These are phyloP conservation scores for Panzeria rudis DNA, from an alignment of 2,888 invertebrate species.

Conservation along the genomic window DNA sequence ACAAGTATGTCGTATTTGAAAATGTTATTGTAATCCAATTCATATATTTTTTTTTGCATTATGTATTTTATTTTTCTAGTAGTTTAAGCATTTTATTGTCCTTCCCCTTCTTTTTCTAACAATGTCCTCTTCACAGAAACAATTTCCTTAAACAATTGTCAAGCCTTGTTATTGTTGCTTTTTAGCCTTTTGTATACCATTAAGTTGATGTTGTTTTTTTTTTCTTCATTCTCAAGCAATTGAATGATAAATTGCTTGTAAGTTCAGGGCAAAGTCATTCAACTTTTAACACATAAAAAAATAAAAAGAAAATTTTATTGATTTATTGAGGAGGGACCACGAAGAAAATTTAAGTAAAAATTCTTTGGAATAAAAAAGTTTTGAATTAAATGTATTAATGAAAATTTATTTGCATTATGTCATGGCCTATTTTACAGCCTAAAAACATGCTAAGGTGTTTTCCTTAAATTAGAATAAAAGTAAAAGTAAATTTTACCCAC, in stretches of 20 bases:
- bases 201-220: slow-evolving; percentile 43
- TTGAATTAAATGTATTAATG: background rate
- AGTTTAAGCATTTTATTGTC: slow-evolving; percentile 11
- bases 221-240: slow-evolving; percentile 30
- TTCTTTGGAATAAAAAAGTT: background rate
- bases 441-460: slow-evolving; percentile 36
- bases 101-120: background rate
- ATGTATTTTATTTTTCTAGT: no score
- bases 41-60: no score
- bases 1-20: no score
- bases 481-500: slow-evolving; percentile 74
- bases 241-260: slow-evolving; percentile 65
- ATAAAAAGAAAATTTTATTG: slow-evolving; percentile 52
- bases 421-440: slow-evolving; percentile 1
- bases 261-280: slow-evolving; percentile 71
- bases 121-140: slow-evolving; percentile 51
- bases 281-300: slow-evolving; percentile 70
- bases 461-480: background rate
- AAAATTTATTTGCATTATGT: background rate
- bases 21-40: no score
- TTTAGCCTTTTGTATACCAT: slow-evolving; percentile 46
- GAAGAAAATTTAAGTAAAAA: background rate
- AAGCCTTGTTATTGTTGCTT: slow-evolving; percentile 56
- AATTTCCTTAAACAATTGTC: slow-evolving; percentile 63
- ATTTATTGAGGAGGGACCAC: slow-evolving; percentile 31